phyloP scores from a whole-genome alignment of 2,797 vertebrate genomes.

The Myiotriccus ornatus region DNA sequence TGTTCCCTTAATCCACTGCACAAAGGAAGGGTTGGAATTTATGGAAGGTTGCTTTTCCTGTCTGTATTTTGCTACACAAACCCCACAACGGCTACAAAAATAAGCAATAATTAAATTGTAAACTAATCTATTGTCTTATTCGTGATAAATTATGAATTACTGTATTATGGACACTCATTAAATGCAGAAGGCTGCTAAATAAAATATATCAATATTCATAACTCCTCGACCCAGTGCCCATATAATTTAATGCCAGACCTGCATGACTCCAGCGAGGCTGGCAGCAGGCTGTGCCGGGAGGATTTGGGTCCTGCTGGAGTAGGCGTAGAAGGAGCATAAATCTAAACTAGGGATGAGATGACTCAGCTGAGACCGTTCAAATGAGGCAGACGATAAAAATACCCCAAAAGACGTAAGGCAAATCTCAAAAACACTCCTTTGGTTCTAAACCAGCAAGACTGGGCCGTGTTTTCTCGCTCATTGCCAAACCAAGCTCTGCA shows the following conservation, averaged over 20 bases:
- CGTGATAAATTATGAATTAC: background rate
- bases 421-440: background rate
- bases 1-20: too few species aligned
- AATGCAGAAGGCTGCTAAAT: background rate
- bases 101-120: background rate
- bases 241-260: background rate
- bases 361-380: constrained; percentile 22
- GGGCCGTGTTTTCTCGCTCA: fast-evolving
- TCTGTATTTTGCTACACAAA: background rate
- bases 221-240: background rate
- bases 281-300: background rate
- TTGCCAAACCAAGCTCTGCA: fast-evolving
- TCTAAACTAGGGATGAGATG: constrained; percentile 31
- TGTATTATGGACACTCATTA: background rate
- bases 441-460: background rate
- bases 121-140: background rate
- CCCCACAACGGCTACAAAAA: background rate
- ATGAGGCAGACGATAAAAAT: constrained; percentile 57
- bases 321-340: background rate
- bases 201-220: background rate
- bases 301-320: background rate
- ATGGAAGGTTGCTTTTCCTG: background rate
- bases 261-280: background rate
- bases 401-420: constrained; percentile 1
- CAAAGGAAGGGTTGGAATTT: background rate